phyloP scores from a whole-genome alignment of 2,113 vertebrate species.

The Odobenus rosmarus region DNA sequence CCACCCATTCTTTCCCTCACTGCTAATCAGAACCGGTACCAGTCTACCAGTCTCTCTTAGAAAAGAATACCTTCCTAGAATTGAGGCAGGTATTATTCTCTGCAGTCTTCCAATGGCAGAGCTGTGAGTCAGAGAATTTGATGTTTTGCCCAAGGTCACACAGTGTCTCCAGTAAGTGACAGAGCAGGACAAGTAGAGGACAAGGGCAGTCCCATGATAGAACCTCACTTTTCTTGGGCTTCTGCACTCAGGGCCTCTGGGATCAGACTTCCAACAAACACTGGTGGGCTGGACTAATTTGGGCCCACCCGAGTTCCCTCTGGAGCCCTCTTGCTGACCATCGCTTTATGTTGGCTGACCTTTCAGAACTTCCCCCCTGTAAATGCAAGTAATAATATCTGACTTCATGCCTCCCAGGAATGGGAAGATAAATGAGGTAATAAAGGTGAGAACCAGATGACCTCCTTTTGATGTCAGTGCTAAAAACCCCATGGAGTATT shows the following conservation, averaged over 20 bases:
- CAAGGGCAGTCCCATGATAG: neutral
- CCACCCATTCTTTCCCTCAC: neutral
- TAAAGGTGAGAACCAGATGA: constrained; percentile 1
- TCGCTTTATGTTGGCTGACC: neutral
- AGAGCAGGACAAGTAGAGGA: neutral
- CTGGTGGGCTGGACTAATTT: neutral
- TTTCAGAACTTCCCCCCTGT: neutral
- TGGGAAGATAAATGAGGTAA: constrained; percentile 46
- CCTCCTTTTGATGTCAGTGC: neutral
- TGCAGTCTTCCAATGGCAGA: neutral
- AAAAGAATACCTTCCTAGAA: neutral
- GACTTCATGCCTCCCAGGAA: neutral
- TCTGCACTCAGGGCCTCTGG: neutral
- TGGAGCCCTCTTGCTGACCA: neutral
- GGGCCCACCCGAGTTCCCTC: neutral
- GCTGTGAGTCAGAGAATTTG: neutral
- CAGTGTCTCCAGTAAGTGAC: neutral
- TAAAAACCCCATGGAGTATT: neutral
- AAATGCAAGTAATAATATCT: constrained; percentile 16
- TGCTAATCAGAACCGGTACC: neutral
- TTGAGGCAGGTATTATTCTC: neutral
- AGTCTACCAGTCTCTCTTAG: neutral
- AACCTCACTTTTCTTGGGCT: neutral
- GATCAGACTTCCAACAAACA: neutral
- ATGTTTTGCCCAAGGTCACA: neutral